Conservation (phyloP, 2,888 invertebrate genomes). For the Sesia bembeciformis region DNA sequence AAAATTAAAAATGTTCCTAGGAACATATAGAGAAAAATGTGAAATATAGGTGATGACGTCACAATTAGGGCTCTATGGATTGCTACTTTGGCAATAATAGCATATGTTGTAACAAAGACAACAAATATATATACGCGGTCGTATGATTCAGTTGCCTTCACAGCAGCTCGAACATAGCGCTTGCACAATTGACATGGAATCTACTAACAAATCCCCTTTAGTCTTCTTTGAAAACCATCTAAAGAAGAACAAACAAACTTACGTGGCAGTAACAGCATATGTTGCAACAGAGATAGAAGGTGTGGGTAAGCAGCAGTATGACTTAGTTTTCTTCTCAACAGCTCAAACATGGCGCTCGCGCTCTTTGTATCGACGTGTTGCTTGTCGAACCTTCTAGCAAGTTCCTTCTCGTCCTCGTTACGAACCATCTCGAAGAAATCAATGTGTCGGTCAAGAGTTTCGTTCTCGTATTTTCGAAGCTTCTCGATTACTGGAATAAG, state of each 20-base stretch:
- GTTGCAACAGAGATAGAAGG: conserved; percentile 90
- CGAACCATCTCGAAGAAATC: conserved; percentile 99
- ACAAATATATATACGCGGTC: conserved; percentile 92
- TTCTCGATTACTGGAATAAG: conserved; percentile 85
- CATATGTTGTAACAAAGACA: conserved; percentile 92
- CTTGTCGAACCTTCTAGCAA: conserved; percentile 91
- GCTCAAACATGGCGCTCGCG: conserved; percentile 93
- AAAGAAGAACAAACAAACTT: conserved; percentile 31
- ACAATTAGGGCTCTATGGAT: too few species aligned
- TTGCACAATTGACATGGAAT: too few species aligned
- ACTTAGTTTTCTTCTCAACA: conserved; percentile 89
- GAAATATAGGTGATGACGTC: too few species aligned
- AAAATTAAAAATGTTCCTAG: too few species aligned
- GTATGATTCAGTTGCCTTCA: conserved; percentile 92
- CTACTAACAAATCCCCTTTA: too few species aligned
- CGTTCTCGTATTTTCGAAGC: conserved; percentile 92
- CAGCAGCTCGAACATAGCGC: conserved; percentile 93
- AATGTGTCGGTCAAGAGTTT: conserved; percentile 95
- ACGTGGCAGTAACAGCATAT: conserved; percentile 88
- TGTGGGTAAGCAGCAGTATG: conserved; percentile 96
- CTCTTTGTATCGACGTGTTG: conserved; percentile 96
- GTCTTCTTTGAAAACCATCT: not conserved
- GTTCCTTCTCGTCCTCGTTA: conserved; percentile 95
- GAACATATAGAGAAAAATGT: too few species aligned
- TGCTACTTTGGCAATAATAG: conserved; percentile 81